These are phyloP conservation scores for Oligia strigilis DNA, from an alignment of 2,888 invertebrate genomes.

Conservation along the genomic window DNA sequence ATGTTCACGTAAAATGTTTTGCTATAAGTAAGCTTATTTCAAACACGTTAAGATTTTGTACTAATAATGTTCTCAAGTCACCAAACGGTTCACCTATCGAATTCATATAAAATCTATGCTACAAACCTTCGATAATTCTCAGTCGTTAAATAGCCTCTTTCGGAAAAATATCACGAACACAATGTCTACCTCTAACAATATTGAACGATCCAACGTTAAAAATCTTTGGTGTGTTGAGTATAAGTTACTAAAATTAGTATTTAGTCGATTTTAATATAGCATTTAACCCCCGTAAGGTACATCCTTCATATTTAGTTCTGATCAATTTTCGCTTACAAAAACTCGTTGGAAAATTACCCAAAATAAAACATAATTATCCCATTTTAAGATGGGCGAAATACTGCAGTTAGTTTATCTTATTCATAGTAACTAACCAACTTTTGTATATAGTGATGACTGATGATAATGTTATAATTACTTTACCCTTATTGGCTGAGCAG, in stretches of 20 bases:
- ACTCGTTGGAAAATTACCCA: not conserved
- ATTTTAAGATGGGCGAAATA: conserved; percentile 15
- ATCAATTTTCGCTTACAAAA: not conserved
- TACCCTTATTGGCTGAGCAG: not conserved
- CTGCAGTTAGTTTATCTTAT: conserved; percentile 16
- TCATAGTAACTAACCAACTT: conserved; percentile 20
- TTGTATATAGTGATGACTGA: conserved; percentile 26
- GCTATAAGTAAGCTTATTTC: not conserved
- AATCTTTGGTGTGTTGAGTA: conserved; percentile 69
- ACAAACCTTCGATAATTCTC: conserved; percentile 43
- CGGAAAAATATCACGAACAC: conserved; percentile 64
- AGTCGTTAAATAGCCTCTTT: conserved; percentile 68
- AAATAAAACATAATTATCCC: not conserved
- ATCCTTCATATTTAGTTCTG: not conserved
- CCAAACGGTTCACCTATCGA: conserved; percentile 17
- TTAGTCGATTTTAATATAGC: conserved; percentile 15
- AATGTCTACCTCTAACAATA: conserved; percentile 57
- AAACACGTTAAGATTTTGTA: not conserved
- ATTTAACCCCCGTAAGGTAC: not conserved
- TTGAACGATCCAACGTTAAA: conserved; percentile 51
- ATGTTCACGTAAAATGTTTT: not conserved
- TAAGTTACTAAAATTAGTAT: conserved; percentile 49
- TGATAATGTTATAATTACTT: not conserved
- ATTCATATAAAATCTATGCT: conserved; percentile 35
- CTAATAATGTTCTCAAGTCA: not conserved